Evolutionary conservation across 2,113 vertebrate genomes (phyloP).

Genomic region (Rafetus swinhoei): DNA sequence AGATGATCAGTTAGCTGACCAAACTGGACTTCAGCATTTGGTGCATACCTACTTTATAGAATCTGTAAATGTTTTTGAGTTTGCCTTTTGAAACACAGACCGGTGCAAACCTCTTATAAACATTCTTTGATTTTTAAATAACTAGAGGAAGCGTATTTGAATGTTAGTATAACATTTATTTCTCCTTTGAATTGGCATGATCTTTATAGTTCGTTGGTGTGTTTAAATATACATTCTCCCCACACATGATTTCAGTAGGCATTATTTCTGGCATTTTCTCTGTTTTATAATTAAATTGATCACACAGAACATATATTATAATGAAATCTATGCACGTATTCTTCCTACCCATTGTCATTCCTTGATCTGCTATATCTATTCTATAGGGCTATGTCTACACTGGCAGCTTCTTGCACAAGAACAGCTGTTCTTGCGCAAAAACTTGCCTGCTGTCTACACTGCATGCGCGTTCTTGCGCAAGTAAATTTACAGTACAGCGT

Average conservation of each 20-base stretch:
- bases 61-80: neutral
- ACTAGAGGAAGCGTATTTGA: neutral
- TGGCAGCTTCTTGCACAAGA: no score
- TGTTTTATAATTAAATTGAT: neutral
- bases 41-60: neutral
- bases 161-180: neutral
- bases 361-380: neutral
- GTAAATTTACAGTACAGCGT: no score
- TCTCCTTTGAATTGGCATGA: neutral
- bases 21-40: neutral
- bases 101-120: no score
- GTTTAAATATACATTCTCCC: neutral
- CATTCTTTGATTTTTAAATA: neutral
- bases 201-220: neutral
- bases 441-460: no score
- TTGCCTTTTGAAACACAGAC: neutral
- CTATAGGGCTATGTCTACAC: fast-evolving
- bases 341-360: neutral
- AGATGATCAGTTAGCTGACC: neutral
- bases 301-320: neutral
- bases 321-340: neutral
- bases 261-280: neutral
- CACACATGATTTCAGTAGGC: neutral
- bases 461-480: no score
- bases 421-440: no score